Conservation (phyloP, 2,888 invertebrate species). For the Oligia strigilis region DNA sequence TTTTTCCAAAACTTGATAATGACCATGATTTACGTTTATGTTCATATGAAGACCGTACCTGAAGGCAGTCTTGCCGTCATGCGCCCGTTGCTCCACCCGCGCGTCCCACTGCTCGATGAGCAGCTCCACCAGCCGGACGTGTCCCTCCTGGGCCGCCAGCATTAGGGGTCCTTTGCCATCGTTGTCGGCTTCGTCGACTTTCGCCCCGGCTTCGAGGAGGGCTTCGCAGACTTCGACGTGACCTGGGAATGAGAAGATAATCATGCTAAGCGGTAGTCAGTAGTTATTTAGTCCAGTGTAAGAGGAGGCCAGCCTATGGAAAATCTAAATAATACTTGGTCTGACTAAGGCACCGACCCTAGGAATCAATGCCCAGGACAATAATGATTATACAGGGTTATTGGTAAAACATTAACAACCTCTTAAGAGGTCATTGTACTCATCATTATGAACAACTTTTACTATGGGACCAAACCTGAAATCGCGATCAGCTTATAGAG, state of each 20-base stretch:
- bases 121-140: conserved; percentile 91
- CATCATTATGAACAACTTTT: no score
- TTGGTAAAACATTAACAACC: no score
- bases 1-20: neutral
- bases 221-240: conserved; percentile 96
- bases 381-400: no score
- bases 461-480: no score
- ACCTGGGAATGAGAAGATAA: conserved; percentile 83
- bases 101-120: conserved; percentile 94
- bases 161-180: conserved; percentile 97
- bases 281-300: neutral
- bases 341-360: no score
- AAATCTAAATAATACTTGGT: no score
- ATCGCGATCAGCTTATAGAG: no score
- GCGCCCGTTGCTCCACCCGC: conserved; percentile 95
- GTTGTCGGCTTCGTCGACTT: conserved; percentile 97
- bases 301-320: no score
- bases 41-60: conserved; percentile 86
- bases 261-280: neutral
- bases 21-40: neutral
- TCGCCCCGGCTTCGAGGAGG: conserved; percentile 96
- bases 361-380: no score
- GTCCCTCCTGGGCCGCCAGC: conserved; percentile 97
- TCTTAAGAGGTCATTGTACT: no score
- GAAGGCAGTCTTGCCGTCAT: conserved; percentile 97